Percentiles rank a stretch among this genome's conserved stretches.
Conservation (phyloP, 2,888 invertebrate genomes). For the Hedya salicella region DNA sequence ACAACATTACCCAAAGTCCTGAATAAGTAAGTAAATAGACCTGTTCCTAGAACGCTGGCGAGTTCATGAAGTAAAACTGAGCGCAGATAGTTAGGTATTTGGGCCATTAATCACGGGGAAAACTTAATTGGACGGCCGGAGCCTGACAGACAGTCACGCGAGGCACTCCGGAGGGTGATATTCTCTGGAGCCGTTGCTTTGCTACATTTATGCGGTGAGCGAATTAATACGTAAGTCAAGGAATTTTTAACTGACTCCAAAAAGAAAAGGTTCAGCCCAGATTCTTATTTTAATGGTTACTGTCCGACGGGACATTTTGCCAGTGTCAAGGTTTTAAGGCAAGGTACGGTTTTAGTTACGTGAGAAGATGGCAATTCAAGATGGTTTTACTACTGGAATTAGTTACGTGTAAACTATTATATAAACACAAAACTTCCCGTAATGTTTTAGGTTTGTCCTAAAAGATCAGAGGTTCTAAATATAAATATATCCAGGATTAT, state of each 20-base stretch:
- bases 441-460: too few species aligned
- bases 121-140: conserved; percentile 73
- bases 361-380: too few species aligned
- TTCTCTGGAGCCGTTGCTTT: conserved; percentile 16
- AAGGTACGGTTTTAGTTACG: too few species aligned
- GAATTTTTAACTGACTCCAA: too few species aligned
- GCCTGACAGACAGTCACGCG: conserved; percentile 65
- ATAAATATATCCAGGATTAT: too few species aligned
- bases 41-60: conserved; percentile 5
- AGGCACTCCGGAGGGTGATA: conserved; percentile 45
- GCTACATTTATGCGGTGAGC: conserved; percentile 1
- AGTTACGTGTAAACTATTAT: too few species aligned
- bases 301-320: too few species aligned
- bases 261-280: too few species aligned
- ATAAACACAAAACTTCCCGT: too few species aligned
- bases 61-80: conserved; percentile 45
- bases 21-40: conserved; percentile 23
- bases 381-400: too few species aligned
- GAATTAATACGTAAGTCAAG: neutral
- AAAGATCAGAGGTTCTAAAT: too few species aligned
- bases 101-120: conserved; percentile 72
- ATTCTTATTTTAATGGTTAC: neutral
- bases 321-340: too few species aligned
- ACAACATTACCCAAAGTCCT: neutral
- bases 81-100: conserved; percentile 53